Base-by-base conservation (phyloP, 1,140 invertebrate genomes). In the Branchinecta lynchi region DNA sequence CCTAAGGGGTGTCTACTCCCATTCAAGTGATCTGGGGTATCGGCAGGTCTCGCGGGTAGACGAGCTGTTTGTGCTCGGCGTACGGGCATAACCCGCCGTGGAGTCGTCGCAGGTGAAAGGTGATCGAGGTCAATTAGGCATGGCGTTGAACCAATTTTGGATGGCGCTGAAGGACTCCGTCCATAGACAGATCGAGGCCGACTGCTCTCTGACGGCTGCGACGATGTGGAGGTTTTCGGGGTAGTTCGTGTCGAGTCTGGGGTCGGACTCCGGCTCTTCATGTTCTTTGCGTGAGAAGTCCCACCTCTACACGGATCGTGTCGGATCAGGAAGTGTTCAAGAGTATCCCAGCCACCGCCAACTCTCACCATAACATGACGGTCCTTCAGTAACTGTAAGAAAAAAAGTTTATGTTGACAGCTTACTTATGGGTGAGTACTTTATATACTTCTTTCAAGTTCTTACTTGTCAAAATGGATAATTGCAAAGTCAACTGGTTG, bases 341-440 rank as follows among this genome's bases (percentile, higher is more conserved):
- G 80, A 9, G 92, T 94, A 78, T 94, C 90, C 92, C 69, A 72
- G 32, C 71, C 82, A 44, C 92, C 92, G 65, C 92, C 92, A 20
- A 95, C 91, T 74, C 93, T 84, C 10, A 96, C 92, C 92, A 95
- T 96, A 81, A 93, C 92, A 78, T 92, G 89, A 65, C 86, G 83
- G 66, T 88, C 88, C 76, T 91, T 91, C 74, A 92, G 80, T 74
- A 92, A 78, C 89, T 92, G 79, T 12, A 80, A 82, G 73, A 72
- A 77, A 32, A 32, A 32, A 32, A 5, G 32, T 32, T 5, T 32
- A 32, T 32, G 5, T 32, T 32, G 32, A 32, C 32, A 32, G 32
- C 32, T 32, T 3, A 32, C 32, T 32, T 32, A 32, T 3, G 32
- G 32, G 32, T 32, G 32, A 32, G 32, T 32, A 32, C 32, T 32